Base-by-base conservation (phyloP, 2,797 vertebrate species). In the Ispidina lecontei region DNA sequence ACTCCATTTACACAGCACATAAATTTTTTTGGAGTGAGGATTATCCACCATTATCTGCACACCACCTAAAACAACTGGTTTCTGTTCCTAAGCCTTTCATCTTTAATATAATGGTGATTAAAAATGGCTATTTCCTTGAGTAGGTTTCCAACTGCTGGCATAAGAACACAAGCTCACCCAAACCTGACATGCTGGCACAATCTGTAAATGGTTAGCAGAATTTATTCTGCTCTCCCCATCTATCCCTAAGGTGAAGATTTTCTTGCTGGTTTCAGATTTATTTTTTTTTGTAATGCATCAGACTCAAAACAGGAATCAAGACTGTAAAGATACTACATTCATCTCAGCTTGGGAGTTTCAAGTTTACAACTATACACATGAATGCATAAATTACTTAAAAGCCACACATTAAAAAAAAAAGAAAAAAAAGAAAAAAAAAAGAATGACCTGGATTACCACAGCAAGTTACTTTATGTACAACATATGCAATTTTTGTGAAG, bases 111-210 rank as follows among this genome's bases (percentile, higher is more conserved):
- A 75, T 43, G 77, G 81, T 62, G 31, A 84, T 90, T 94, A 82
- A 93, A 95, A 93, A 84, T 47, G 1, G 85, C 63, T 80, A 88
- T 92, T 93, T 92, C 88, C 84, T 93, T 82, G 71, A 91, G 79
- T 90, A 82, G 9, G 56, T 81, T 96, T 96, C 56, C 14, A 93
- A 79, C 37, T 52, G 41, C 51, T 94, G 74, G 91, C 64, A 33
- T 20, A 84, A 90, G 80, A 95, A 93, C 76, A 86, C 7, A 67
- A 83, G 64, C 84, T 88, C 71, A 79, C 74, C 73, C 71, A 92
- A 86, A 86, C 28, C 65, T 64, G 68, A 90, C 60, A 51, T 44
- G 47, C 60, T 88, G 71, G 91, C 83, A 90, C 68, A 86, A 85
- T 81, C 76, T 84, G 59, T 35, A 91, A 90, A 84, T 47, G 54